Evolutionary conservation across 2,888 invertebrate genomes (phyloP).

Genomic region (Bellardia pandia): DNA sequence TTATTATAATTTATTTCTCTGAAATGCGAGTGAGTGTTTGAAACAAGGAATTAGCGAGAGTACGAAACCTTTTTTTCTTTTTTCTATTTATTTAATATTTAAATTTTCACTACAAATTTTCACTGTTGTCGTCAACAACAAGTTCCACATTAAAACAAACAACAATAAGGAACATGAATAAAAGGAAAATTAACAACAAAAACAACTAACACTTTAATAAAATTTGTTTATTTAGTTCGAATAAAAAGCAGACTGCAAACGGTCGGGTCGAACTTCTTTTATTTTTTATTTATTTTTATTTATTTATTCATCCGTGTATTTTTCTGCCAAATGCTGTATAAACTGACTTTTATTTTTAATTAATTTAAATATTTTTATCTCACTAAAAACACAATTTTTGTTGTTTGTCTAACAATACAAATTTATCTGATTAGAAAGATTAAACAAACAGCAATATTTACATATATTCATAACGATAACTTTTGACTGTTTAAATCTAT

Average conservation of each 20-base stretch:
- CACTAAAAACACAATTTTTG: constrained; percentile 17
- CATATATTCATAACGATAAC: too few relatives aligned
- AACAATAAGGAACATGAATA: not conserved
- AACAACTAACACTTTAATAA: not conserved
- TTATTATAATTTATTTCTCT: constrained; percentile 4
- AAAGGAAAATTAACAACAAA: not conserved
- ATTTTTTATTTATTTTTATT: too few relatives aligned
- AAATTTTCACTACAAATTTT: not conserved
- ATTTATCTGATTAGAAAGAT: constrained; percentile 44
- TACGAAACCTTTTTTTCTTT: not conserved
- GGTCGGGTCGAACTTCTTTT: not conserved
- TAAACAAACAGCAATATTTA: constrained; percentile 28
- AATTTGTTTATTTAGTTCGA: not conserved
- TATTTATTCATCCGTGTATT: not conserved
- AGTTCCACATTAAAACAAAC: not conserved
- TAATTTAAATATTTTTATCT: constrained; percentile 37
- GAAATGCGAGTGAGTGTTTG: not conserved
- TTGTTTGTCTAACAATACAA: constrained; percentile 55
- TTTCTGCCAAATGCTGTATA: not conserved
- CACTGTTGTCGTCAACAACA: constrained; percentile 10
- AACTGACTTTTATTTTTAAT: constrained; percentile 14
- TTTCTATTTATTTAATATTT: not conserved
- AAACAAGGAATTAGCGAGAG: constrained; percentile 27
- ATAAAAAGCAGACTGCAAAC: not conserved
- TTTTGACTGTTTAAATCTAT: too few relatives aligned